A percentile compares a stretch with the other conserved stretches of the same genome.
phyloP scores from a whole-genome alignment of 2,113 vertebrate genomes.

The Ceyx cyanopectus region DNA sequence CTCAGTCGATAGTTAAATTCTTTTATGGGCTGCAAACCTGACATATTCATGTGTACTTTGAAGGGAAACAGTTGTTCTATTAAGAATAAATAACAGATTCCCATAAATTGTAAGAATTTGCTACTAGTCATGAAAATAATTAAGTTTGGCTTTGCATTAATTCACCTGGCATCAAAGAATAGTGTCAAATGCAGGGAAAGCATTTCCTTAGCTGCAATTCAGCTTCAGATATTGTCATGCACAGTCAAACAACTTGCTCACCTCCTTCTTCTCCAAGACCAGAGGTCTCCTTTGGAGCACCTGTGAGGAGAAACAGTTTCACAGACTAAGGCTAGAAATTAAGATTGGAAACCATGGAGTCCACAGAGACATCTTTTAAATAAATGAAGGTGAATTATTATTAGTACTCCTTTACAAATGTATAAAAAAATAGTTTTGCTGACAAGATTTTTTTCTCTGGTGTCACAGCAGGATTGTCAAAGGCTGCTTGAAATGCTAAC shows the following conservation, averaged over 20 bases:
- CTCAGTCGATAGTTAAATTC: background rate
- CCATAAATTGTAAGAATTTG: background rate
- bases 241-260: background rate
- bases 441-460: background rate
- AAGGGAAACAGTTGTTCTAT: background rate
- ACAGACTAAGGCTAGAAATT: background rate
- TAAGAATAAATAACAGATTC: background rate
- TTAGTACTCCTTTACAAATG: background rate
- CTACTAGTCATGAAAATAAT: background rate
- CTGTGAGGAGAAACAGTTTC: background rate
- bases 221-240: background rate
- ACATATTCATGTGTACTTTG: background rate
- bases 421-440: background rate
- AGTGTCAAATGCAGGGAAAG: background rate
- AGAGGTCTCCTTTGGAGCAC: background rate
- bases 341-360: background rate
- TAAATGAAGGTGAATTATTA: background rate
- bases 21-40: background rate
- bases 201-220: background rate
- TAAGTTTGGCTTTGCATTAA: background rate
- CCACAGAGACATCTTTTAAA: background rate
- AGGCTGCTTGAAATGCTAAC: background rate
- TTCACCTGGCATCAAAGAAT: background rate
- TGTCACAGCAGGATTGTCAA: background rate
- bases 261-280: background rate